Evolutionary conservation across 2,888 invertebrate species (phyloP), one percentile per base, ranked within the genome.

Genomic region (Apotomis capreana): DNA sequence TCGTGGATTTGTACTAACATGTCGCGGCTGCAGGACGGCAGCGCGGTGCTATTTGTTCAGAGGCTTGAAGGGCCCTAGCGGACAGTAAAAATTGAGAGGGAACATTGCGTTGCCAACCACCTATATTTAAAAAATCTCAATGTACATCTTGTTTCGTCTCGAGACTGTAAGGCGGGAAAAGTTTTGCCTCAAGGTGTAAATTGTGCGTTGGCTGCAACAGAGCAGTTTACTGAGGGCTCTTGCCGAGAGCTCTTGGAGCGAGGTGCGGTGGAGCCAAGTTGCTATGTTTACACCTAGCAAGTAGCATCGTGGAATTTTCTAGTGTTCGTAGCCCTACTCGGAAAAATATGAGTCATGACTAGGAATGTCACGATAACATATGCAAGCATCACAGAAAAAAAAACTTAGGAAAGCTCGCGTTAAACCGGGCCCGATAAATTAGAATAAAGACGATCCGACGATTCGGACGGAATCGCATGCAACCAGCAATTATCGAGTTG

Each of bases 1-100:
- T 85, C 82, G 85, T 86, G 86, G 88, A 89, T 90, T 90, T 90
- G 87, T 90, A 88, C 86, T 81, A 88, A 89, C 87, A 88, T 81
- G 78, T 77, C 81, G 79, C 81, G 77, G 79, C 78, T 77, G 81
- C 77, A 82, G 85, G 85, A 87, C 88, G 88, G 90, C 84, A 90
- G 89, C 87, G 80, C 79, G 80, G 76, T 77, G 76, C 78, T 78
- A 74, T 92, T 91, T 79, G 84, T 82, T 86, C 87, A 81, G 83
- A 87, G 89, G 87, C 89, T 90, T 87, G 83, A 80, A 81, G 82
- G 82, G 84, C 83, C 81, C 80, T 83, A 82, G 82, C 77, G 78
- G 76, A 79, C 77, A 77, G 76, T 73, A 80, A 81, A 81, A 82
- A 82, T 80, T 83, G 80, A 79, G 75, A 80, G 76, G 77, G 75